A percentile compares a stretch with the other conserved stretches of the same genome.
These are phyloP conservation scores for Omphaloscelis lunosa DNA, from an alignment of 2,888 invertebrate genomes.

Conservation along the genomic window DNA sequence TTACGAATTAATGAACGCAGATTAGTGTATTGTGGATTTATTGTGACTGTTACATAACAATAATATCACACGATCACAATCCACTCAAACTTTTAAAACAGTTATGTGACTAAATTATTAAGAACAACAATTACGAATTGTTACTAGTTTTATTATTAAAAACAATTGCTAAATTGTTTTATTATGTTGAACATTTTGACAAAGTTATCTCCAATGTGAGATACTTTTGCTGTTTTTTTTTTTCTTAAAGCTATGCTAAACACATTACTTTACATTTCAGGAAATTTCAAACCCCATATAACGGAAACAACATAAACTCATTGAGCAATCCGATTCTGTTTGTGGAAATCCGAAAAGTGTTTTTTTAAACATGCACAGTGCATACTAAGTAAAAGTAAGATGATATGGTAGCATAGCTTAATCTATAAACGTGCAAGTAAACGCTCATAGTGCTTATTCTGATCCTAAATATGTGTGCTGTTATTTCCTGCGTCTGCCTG, in stretches of 20 bases:
- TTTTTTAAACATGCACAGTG: slow-evolving; percentile 30
- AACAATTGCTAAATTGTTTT: background rate
- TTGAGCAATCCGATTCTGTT: background rate
- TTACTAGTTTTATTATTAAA: background rate
- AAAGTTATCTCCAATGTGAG: background rate
- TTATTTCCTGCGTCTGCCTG: slow-evolving; percentile 52
- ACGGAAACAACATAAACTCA: background rate
- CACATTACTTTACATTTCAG: background rate
- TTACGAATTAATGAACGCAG: background rate
- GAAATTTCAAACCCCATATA: background rate
- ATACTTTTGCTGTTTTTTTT: background rate
- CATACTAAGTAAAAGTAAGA: slow-evolving; percentile 51
- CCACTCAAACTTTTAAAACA: background rate
- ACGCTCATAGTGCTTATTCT: slow-evolving; percentile 27
- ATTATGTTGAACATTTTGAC: background rate
- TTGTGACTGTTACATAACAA: slow-evolving; percentile 3
- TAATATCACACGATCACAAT: background rate
- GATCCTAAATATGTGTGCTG: slow-evolving; percentile 55
- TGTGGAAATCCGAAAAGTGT: slow-evolving; percentile 19
- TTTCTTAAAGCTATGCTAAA: background rate
- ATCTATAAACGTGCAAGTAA: slow-evolving; percentile 48
- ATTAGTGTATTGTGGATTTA: slow-evolving; percentile 1
- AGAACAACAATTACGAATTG: background rate
- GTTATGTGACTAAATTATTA: background rate
- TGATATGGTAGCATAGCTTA: slow-evolving; percentile 42